These are phyloP conservation scores for Girardinichthys multiradiatus DNA, from an alignment of 2,113 vertebrate species.

Conservation along the genomic window DNA sequence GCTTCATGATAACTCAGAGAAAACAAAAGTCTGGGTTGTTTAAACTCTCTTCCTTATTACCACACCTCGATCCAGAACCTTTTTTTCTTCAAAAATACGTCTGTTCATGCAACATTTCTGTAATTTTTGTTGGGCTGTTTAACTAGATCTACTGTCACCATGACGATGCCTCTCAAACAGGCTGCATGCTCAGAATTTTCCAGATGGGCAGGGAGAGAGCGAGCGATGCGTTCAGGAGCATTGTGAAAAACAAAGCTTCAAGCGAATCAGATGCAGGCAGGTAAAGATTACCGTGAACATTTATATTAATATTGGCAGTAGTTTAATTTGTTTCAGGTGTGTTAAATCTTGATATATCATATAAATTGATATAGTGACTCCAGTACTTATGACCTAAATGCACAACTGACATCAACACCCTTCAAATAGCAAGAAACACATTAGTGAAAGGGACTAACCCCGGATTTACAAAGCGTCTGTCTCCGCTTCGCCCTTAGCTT, in stretches of 20 bases:
- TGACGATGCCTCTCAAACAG: too few species aligned
- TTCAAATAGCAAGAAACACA: neutral
- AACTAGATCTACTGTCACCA: too few species aligned
- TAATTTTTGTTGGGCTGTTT: too few species aligned
- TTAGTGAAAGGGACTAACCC: constrained; percentile 8
- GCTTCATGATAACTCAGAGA: too few species aligned
- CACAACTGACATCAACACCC: constrained; percentile 4
- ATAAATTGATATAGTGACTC: neutral
- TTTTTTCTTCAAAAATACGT: too few species aligned
- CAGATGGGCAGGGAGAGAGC: neutral
- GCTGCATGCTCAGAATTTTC: too few species aligned
- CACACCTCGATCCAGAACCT: neutral
- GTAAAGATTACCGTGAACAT: neutral
- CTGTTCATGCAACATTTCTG: too few species aligned
- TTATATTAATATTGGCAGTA: neutral
- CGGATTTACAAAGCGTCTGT: too few species aligned
- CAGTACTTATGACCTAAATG: constrained; percentile 18
- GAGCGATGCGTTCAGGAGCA: neutral
- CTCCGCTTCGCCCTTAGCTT: too few species aligned
- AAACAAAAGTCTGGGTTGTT: neutral
- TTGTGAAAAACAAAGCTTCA: neutral
- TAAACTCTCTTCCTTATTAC: neutral
- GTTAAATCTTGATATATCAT: neutral
- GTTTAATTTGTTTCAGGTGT: neutral
- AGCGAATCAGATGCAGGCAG: neutral